phyloP scores from a whole-genome alignment of 2,113 vertebrate species.

The Pycnonotus jocosus region DNA sequence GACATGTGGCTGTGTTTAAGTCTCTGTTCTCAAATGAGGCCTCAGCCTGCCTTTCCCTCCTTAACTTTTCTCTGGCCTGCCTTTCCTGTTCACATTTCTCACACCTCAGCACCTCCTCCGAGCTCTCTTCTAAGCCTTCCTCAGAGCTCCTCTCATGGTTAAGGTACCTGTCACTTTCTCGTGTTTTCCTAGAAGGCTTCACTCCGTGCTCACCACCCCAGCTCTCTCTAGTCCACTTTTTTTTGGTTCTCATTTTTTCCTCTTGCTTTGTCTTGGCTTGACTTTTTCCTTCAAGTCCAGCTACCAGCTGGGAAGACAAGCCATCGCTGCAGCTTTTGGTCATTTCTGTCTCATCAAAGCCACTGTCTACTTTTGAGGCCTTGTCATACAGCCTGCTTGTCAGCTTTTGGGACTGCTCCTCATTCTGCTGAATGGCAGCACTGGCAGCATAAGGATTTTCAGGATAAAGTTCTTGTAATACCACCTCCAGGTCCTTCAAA shows the following conservation, averaged over 20 bases:
- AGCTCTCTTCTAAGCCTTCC: constrained; percentile 53
- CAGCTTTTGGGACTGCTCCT: constrained; percentile 76
- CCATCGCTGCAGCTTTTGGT: background rate
- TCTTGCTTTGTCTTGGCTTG: constrained; percentile 40
- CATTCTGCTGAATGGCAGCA: constrained; percentile 65
- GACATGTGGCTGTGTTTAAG: background rate
- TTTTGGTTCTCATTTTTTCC: constrained; percentile 57
- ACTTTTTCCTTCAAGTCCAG: constrained; percentile 45
- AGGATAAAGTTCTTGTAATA: constrained; percentile 85
- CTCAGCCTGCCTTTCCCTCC: constrained; percentile 40
- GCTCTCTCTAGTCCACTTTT: constrained; percentile 61
- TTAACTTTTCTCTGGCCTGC: constrained; percentile 43
- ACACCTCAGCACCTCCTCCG: constrained; percentile 47
- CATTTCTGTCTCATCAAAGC: constrained; percentile 50
- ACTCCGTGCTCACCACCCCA: constrained; percentile 34
- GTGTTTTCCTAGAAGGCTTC: constrained; percentile 23
- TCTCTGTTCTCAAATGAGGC: constrained; percentile 42
- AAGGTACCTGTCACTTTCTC: constrained; percentile 24
- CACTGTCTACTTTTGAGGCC: constrained; percentile 75
- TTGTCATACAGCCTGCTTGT: constrained; percentile 66
- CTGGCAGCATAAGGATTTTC: constrained; percentile 70
- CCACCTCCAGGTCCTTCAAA: constrained; percentile 78
- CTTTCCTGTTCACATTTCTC: constrained; percentile 66
- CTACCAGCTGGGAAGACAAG: background rate
- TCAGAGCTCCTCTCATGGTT: constrained; percentile 43